phyloP scores from a whole-genome alignment of 2,888 invertebrate species.

The Acleris holmiana region DNA sequence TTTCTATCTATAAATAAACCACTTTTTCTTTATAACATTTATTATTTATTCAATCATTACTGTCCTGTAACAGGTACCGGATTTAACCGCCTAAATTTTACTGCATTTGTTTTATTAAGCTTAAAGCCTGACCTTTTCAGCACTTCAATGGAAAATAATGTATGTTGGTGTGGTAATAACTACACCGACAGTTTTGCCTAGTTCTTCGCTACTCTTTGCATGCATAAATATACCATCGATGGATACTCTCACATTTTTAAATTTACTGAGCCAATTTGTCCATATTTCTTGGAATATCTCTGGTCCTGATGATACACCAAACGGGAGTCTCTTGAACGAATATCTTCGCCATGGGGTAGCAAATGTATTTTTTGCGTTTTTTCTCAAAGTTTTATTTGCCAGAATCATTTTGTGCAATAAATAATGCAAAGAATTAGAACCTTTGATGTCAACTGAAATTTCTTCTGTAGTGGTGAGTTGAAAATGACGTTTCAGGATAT shows the following conservation, averaged over 20 bases:
- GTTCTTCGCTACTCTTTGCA: conserved; percentile 31
- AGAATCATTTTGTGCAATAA: conserved; percentile 41
- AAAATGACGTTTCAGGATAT: too few species aligned
- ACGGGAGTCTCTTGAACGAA: conserved; percentile 40
- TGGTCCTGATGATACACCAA: conserved; percentile 39
- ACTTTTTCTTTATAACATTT: too few species aligned
- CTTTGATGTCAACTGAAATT: too few species aligned
- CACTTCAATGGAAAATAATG: too few species aligned
- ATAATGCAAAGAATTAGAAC: too few species aligned
- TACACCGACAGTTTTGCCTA: conserved; percentile 24
- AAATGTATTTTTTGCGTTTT: conserved; percentile 35
- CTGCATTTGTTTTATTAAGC: too few species aligned
- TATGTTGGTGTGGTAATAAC: too few species aligned
- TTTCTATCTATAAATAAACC: too few species aligned
- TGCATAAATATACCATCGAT: conserved; percentile 37
- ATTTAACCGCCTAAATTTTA: too few species aligned
- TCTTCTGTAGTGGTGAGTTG: too few species aligned
- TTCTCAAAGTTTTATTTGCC: conserved; percentile 37
- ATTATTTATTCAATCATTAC: too few species aligned
- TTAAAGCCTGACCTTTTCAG: conserved; percentile 30
- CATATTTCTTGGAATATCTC: conserved; percentile 40
- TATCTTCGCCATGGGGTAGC: conserved; percentile 40
- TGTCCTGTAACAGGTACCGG: too few species aligned
- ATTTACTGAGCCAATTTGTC: conserved; percentile 28
- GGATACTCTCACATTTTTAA: conserved; percentile 33